A percentile compares a stretch with the other conserved stretches of the same genome.
These are phyloP conservation scores for Nebria ingens DNA, from an alignment of 1,140 invertebrate genomes.

Conservation along the genomic window DNA sequence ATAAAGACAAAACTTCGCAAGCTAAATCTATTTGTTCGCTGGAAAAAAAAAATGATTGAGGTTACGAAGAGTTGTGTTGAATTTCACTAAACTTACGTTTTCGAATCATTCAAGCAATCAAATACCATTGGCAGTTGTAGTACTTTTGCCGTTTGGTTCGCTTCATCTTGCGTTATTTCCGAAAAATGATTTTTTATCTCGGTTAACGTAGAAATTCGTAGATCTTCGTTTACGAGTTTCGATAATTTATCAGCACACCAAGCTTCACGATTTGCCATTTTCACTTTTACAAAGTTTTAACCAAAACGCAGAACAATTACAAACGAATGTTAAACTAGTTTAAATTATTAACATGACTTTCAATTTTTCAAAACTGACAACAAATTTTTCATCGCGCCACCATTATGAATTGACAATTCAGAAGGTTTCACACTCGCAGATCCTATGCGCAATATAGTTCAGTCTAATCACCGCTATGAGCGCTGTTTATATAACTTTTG, in stretches of 20 bases:
- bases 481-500: no score
- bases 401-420: no score
- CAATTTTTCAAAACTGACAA: background rate
- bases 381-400: background rate
- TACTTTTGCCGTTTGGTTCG: conserved; percentile 24
- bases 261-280: conserved; percentile 24
- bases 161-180: conserved; percentile 29
- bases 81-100: conserved; percentile 26
- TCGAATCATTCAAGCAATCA: conserved; percentile 35
- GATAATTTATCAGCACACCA: conserved; percentile 35
- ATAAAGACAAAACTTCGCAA: conserved; percentile 46
- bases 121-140: conserved; percentile 34
- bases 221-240: conserved; percentile 29
- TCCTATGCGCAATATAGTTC: no score
- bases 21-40: conserved; percentile 42
- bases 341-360: background rate
- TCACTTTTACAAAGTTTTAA: conserved; percentile 1
- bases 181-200: conserved; percentile 34
- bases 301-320: no score
- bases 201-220: conserved; percentile 32
- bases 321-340: background rate
- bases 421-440: no score
- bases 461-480: no score
- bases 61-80: conserved; percentile 27
- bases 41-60: conserved; percentile 23